Evolutionary conservation across 1,140 invertebrate species (phyloP), one percentile per base, ranked within the genome.

Genomic region (Drosophila ohnishii): DNA sequence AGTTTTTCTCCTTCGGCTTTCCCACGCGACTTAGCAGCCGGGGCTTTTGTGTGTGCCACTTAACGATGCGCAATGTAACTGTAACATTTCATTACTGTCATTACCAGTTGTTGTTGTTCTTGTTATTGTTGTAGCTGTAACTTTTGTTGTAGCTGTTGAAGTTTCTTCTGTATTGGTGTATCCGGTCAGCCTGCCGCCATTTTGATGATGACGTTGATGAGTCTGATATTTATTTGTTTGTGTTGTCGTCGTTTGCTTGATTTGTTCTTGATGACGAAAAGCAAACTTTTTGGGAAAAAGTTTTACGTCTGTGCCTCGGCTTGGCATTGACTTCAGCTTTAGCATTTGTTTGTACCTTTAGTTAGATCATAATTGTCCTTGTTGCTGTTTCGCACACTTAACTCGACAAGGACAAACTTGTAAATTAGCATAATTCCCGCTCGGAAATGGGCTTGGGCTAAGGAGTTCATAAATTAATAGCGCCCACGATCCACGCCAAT

Each of bases 161-260:
- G 35, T 34, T 30, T 14, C 10, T 3, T 28, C 7, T 28, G 8
- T 48, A 9, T 48, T 48, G 14, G 45, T 48, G 45, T 28, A 30
- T 67, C 70, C 66, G 76, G 62, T 64, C 65, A 57, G 51, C 55
- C 44, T 39, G 66, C 78, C 58, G 42, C 61, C 75, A 76, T 76
- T 75, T 78, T 76, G 74, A 81, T 76, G 78, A 81, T 86, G 81
- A 86, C 78, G 82, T 81, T 85, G 82, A 84, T 86, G 81, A 84
- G 81, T 81, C 79, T 80, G 79, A 84, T 80, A 85, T 78, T 84
- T 79, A 78, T 84, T 85, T 84, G 72, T 82, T 76, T 84, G 66
- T 65, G 65, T 67, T 74, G 72, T 61, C 63, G 66, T 48, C 64
- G 62, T 50, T 72, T 48, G 77, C 77, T 84, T 85, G 80, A 84